Conservation (phyloP, 2,113 vertebrate genomes). For the Rutilus rutilus region DNA sequence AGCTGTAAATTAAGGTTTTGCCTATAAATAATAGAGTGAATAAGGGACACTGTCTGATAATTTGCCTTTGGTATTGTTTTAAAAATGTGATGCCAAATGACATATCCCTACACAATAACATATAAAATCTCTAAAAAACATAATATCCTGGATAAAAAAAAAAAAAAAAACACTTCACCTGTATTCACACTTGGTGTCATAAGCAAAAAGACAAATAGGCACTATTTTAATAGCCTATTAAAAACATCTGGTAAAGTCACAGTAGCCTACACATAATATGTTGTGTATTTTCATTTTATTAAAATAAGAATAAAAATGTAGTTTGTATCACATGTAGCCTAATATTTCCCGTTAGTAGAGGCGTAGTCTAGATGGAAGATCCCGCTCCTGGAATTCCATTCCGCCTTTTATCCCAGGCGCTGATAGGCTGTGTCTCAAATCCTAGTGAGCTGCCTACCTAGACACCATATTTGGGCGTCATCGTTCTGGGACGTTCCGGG, state of each 20-base stretch:
- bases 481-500: background rate
- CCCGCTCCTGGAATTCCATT: slow-evolving; percentile 73
- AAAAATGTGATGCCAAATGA: too few species aligned
- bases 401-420: slow-evolving; percentile 71
- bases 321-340: background rate
- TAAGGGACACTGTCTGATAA: too few species aligned
- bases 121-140: too few species aligned
- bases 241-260: background rate
- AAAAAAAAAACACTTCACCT: background rate
- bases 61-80: too few species aligned
- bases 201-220: background rate
- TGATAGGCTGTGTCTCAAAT: slow-evolving; percentile 26
- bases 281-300: background rate
- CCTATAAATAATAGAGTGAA: too few species aligned
- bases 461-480: background rate
- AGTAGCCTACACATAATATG: background rate
- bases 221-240: background rate
- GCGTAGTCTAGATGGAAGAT: background rate
- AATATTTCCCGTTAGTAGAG: background rate
- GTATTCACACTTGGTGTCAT: background rate
- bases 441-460: background rate
- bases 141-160: too few species aligned
- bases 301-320: background rate
- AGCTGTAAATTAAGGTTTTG: too few species aligned
- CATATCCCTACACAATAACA: too few species aligned